Evolutionary conservation across 2,888 invertebrate species (phyloP).

Genomic region (Eristalinus sepulchralis): DNA sequence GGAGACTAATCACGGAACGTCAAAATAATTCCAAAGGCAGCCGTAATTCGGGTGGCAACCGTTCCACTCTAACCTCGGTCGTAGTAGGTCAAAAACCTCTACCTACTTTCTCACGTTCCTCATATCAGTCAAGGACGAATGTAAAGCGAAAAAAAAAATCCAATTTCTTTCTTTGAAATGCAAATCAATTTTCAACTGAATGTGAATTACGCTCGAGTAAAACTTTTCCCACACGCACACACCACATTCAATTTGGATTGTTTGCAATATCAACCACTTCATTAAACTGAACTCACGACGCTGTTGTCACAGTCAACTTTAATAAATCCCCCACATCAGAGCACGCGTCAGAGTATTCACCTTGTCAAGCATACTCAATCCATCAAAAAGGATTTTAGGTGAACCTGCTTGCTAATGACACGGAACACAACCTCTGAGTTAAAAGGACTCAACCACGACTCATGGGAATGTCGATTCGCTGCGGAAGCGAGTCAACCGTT

Average conservation of each 20-base stretch:
- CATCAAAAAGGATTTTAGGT: conserved; percentile 31
- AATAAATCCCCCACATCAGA: conserved; percentile 6
- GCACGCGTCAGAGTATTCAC: background rate
- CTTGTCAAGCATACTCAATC: background rate
- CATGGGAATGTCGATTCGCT: background rate
- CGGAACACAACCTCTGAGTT: conserved; percentile 11
- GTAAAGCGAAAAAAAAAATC: too few species aligned
- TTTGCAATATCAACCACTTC: conserved; percentile 7
- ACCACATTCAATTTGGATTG: background rate
- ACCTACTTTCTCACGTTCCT: too few species aligned
- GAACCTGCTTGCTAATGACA: conserved; percentile 1
- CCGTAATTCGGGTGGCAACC: too few species aligned
- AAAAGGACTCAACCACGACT: background rate
- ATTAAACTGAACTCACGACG: conserved; percentile 2
- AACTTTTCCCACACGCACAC: too few species aligned
- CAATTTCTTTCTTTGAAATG: too few species aligned
- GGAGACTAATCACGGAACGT: too few species aligned
- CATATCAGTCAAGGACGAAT: too few species aligned
- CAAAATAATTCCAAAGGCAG: too few species aligned
- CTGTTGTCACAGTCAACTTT: conserved; percentile 5
- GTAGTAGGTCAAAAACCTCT: too few species aligned
- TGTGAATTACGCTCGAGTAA: too few species aligned
- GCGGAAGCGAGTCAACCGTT: background rate
- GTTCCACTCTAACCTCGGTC: too few species aligned
- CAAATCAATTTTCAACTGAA: too few species aligned